phyloP scores from a whole-genome alignment of 2,797 vertebrate genomes.

The Chelon auratus region DNA sequence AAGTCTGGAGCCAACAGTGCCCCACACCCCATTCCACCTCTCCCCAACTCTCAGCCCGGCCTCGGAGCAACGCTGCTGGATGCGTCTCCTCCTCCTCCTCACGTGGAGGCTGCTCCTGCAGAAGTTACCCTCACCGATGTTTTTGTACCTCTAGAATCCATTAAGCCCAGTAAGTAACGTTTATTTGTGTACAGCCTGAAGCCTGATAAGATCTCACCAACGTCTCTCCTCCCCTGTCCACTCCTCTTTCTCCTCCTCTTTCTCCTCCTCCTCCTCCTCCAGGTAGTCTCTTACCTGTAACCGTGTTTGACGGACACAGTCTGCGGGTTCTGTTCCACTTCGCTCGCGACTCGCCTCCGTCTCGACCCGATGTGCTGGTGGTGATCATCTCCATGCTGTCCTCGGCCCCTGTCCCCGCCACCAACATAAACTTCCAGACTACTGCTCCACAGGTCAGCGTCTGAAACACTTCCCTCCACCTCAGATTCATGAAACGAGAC shows the following conservation, averaged over 20 bases:
- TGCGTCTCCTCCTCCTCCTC: constrained; percentile 56
- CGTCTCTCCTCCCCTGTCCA: no score
- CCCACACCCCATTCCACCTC: constrained; percentile 67
- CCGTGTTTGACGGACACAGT: constrained; percentile 95
- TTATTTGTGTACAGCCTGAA: neutral
- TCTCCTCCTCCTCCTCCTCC: neutral
- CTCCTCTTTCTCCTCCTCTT: no score
- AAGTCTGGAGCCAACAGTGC: constrained; percentile 78
- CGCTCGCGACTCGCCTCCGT: constrained; percentile 89
- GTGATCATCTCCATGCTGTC: constrained; percentile 99
- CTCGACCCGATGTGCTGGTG: constrained; percentile 92
- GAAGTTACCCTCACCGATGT: constrained; percentile 87
- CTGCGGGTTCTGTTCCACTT: constrained; percentile 97
- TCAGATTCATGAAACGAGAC: neutral
- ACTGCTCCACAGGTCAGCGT: constrained; percentile 92
- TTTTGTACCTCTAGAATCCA: constrained; percentile 95
- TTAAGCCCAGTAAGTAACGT: constrained; percentile 91
- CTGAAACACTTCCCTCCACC: neutral
- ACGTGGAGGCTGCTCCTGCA: constrained; percentile 41
- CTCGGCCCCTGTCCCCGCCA: constrained; percentile 92
- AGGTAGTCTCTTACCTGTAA: constrained; percentile 96
- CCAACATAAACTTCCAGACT: constrained; percentile 91
- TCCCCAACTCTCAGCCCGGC: constrained; percentile 62
- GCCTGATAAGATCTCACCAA: neutral
- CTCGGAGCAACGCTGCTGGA: constrained; percentile 67